These are phyloP conservation scores for Malurus cyaneus DNA, from an alignment of 2,113 vertebrate species.

Conservation along the genomic window DNA sequence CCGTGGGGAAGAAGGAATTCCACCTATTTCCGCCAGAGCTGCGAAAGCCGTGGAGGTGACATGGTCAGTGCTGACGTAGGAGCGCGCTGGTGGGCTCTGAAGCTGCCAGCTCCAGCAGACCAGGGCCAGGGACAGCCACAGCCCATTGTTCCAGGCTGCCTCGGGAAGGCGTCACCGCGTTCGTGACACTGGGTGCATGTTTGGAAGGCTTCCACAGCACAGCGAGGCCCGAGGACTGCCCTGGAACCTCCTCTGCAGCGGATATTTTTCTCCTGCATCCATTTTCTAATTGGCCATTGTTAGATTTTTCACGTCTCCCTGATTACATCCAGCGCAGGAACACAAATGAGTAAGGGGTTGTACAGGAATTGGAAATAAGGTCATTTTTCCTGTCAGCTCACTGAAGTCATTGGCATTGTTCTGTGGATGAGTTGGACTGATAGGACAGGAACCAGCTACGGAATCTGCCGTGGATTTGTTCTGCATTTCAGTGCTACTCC, in stretches of 20 bases:
- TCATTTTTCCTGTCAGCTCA: conserved; percentile 38
- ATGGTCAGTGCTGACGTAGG: not conserved
- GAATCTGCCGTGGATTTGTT: not conserved
- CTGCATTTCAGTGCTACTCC: not conserved
- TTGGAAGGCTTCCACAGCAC: conserved; percentile 4
- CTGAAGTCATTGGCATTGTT: conserved; percentile 24
- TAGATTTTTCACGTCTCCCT: not conserved
- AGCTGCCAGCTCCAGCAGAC: not conserved
- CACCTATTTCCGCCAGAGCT: not conserved
- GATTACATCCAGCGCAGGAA: not conserved
- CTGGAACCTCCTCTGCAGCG: not conserved
- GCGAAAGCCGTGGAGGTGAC: not conserved
- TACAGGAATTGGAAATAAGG: conserved; percentile 45
- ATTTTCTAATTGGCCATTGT: not conserved
- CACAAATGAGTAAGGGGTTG: not conserved
- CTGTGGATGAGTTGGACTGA: conserved; percentile 1
- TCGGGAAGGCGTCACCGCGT: rapidly evolving
- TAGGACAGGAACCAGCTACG: not conserved
- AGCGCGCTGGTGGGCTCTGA: not conserved
- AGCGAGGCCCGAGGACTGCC: not conserved
- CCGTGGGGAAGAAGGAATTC: not conserved
- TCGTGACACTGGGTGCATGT: not conserved
- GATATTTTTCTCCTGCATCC: not conserved
- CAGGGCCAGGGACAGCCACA: not conserved
- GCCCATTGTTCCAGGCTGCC: not conserved